Base-by-base conservation (phyloP, 1,140 invertebrate species). In the Lerema accius region DNA sequence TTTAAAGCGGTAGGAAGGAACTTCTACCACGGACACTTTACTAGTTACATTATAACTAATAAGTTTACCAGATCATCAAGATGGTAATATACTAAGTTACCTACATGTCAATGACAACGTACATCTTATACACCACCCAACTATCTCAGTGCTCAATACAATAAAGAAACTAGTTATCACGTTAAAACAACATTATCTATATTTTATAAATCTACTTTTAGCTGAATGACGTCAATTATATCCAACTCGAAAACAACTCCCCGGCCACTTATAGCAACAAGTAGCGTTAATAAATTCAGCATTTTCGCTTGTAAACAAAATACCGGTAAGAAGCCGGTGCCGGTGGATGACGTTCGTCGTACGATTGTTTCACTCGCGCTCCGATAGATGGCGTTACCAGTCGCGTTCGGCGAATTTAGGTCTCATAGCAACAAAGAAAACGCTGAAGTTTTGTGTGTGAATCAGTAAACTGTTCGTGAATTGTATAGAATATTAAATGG, bases 281-380 rank as follows among this genome's bases (percentile, higher is more conserved):
- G 37, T 53, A 42, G 11, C 11, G 50, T 19, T 43, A 43, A 55
- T 55, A 43, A 55, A 43, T 32, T 55, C 39, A 42, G 26, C 17
- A 23, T 26, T 42, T 55, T 42, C 37, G 11, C 42, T 28, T 55
- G 51, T 55, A 43, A 55, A 55, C 51, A 55, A 55, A 43, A 19
- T 43, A 43, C 51, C 51, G 39, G 51, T 43, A 15, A 37, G 35
- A 11, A 4, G 26, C 10, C 50, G 16, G 35, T 15, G 19, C 37
- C 50, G 42, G 9, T 53, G 35, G 13, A 42, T 53, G 49, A 53
- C 35, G 50, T 14, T n/a, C 17, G 26, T 23, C 37, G 50, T 53
- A 46, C 11, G 45, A 46, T 17, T 13, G 7, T 53, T 53, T 26
- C 1, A 53, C 9, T 10, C 11, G 4, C 6, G 50, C 15, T 4